Base-by-base conservation (phyloP, 1,140 invertebrate species). In the Conus ventricosus region DNA sequence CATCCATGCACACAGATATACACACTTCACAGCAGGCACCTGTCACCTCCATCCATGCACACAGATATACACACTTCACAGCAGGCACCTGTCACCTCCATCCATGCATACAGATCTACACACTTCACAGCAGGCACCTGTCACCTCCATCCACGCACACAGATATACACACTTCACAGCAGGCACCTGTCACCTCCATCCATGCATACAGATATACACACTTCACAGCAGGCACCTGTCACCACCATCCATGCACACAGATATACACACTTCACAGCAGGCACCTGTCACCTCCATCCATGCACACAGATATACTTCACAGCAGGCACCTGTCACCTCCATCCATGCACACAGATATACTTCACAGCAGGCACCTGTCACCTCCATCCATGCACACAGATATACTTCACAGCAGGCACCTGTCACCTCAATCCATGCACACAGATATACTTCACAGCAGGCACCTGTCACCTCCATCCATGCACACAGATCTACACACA, bases 281-380 rank as follows among this genome's bases (percentile, higher is more conserved):
- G 39, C 55, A n/a, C 84, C 57, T 54, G 57, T 67, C 84, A 85
- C 55, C 23, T 27, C 54, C 23, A 82, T 71, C 60, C 78, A 88
- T 60, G 60, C 87, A 88, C 81, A 88, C 78, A 84, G 57, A 54
- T 20, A 84, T 10, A n/a, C n/a, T n/a, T n/a, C 78, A 81, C 11
- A 60, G 20, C 84, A 63, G 2, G 39, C 55, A n/a, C 84, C 57
- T 54, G 57, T 67, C 84, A 85, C 55, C 23, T 27, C 54, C 23
- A 82, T 71, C 60, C 78, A 88, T 60, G 60, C 87, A 88, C 81
- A 88, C 78, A 84, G 57, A 54, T 20, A 84, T 10, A n/a, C n/a
- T n/a, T n/a, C 78, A 81, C 11, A 60, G 20, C 84, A 63, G 2
- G 39, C 55, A n/a, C 84, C 57, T 54, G 57, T 67, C 84, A 85